A percentile compares a stretch with the other conserved stretches of the same genome.
These are phyloP conservation scores for Eucriotettix oculatus DNA, from an alignment of 2,888 invertebrate genomes.

Conservation along the genomic window DNA sequence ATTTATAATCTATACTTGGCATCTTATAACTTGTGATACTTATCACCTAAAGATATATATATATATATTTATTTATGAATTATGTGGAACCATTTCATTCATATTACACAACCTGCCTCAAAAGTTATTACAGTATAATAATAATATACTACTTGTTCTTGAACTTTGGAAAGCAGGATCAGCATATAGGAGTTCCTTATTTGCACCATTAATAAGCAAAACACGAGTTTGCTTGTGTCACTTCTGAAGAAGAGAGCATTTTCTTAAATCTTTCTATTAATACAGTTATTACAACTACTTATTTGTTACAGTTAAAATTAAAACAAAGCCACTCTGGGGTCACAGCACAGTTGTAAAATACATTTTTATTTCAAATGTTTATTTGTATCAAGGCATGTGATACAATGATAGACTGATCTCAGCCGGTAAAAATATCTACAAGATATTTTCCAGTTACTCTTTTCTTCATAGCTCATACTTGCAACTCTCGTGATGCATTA, in stretches of 20 bases:
- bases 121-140: not conserved
- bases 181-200: not conserved
- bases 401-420: no score
- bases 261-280: not conserved
- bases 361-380: not conserved
- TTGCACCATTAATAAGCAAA: constrained; percentile 4
- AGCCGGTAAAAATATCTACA: no score
- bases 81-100: not conserved
- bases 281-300: not conserved
- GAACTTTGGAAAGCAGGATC: not conserved
- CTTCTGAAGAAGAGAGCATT: constrained; percentile 2
- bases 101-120: constrained; percentile 3
- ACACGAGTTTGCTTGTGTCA: not conserved
- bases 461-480: no score
- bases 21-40: constrained; percentile 7
- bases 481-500: constrained; percentile 3
- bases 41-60: constrained; percentile 1
- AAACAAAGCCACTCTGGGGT: constrained; percentile 35
- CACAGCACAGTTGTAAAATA: constrained; percentile 23
- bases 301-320: not conserved
- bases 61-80: not conserved
- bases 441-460: no score
- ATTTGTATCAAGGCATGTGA: no score
- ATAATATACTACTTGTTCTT: no score
- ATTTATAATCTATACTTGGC: constrained; percentile 13